Percentiles rank a stretch among this genome's conserved stretches.
Conservation (phyloP, 1,140 invertebrate species). For the Drosophila erecta region DNA sequence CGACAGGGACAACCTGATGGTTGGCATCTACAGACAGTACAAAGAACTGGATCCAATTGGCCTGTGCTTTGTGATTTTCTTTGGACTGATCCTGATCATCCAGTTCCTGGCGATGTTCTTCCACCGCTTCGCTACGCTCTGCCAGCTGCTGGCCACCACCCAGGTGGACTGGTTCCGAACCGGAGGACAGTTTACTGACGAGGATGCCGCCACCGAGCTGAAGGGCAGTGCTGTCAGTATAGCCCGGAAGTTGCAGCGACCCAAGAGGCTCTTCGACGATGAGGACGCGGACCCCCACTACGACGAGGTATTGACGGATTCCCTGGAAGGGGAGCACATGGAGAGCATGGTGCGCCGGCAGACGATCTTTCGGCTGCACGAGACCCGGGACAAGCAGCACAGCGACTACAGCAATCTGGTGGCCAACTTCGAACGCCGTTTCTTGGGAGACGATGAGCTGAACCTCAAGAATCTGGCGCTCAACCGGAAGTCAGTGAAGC, state of each 20-base stretch:
- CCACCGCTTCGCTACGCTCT: constrained; percentile 93
- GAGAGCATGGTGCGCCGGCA: constrained; percentile 64
- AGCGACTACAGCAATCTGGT: constrained; percentile 78
- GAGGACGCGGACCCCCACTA: constrained; percentile 73
- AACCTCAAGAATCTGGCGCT: constrained; percentile 71
- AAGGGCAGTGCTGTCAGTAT: constrained; percentile 87
- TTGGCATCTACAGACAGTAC: constrained; percentile 86
- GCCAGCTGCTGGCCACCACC: constrained; percentile 93
- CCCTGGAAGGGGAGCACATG: constrained; percentile 41
- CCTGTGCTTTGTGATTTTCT: constrained; percentile 90
- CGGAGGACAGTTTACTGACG: constrained; percentile 70
- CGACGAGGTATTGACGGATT: constrained; percentile 36
- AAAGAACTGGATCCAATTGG: constrained; percentile 91
- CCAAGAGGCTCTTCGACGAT: constrained; percentile 83
- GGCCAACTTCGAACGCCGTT: constrained; percentile 72
- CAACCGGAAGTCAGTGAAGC: constrained; percentile 74
- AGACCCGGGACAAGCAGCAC: constrained; percentile 60
- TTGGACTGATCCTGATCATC: constrained; percentile 89
- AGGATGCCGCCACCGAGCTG: constrained; percentile 86
- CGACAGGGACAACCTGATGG: constrained; percentile 83
- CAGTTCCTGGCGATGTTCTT: constrained; percentile 94
- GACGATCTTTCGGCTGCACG: constrained; percentile 72
- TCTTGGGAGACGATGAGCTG: constrained; percentile 74
- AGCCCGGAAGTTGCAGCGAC: constrained; percentile 86
- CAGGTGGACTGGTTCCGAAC: constrained; percentile 85